phyloP scores from a whole-genome alignment of 2,888 invertebrate genomes.

The Automeris io region DNA sequence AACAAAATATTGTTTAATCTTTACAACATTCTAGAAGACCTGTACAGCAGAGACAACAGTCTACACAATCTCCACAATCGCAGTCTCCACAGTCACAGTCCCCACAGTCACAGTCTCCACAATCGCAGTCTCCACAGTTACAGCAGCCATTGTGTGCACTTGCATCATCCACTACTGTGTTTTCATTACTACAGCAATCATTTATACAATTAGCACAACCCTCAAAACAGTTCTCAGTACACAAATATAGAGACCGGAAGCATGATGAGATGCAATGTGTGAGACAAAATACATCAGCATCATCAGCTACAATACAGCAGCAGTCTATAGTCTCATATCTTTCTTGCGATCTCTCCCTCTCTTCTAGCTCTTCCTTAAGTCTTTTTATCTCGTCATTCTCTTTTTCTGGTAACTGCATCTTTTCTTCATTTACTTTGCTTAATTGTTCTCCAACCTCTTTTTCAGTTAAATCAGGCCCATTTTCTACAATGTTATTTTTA shows the following conservation, averaged over 20 bases:
- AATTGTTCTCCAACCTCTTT: neutral
- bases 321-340: constrained; percentile 14
- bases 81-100: constrained; percentile 11
- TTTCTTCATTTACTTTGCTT: neutral
- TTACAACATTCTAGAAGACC: constrained; percentile 1
- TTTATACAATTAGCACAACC: constrained; percentile 24
- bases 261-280: constrained; percentile 22
- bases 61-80: constrained; percentile 10
- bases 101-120: constrained; percentile 14
- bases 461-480: neutral
- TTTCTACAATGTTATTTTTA: neutral
- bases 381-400: constrained; percentile 11
- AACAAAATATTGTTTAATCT: too few relatives aligned
- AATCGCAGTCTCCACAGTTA: constrained; percentile 5
- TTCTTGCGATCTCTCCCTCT: neutral
- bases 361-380: constrained; percentile 1
- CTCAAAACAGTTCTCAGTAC: constrained; percentile 27
- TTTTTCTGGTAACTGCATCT: constrained; percentile 2
- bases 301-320: constrained; percentile 19
- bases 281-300: constrained; percentile 5
- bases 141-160: neutral
- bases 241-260: constrained; percentile 20
- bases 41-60: neutral
- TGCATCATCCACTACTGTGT: neutral
- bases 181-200: constrained; percentile 23